Evolutionary conservation across 2,797 vertebrate species (phyloP).

Genomic region (Yasuhikotakia modesta): DNA sequence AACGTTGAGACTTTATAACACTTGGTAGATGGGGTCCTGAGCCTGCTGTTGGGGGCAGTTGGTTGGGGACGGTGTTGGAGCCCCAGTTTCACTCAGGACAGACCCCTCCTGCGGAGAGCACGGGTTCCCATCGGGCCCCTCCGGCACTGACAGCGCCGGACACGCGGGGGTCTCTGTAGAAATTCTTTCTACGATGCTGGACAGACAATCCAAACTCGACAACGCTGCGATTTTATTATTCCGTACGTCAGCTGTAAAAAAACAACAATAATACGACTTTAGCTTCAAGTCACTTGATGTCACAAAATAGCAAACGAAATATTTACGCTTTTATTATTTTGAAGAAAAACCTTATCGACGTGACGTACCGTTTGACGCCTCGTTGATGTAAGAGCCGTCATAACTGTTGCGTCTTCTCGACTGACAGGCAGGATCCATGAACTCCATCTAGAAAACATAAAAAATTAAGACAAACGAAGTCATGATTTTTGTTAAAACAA

Average conservation of each 20-base stretch:
- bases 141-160: conserved; percentile 70
- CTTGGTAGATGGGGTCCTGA: conserved; percentile 88
- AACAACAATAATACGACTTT: neutral
- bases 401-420: conserved; percentile 80
- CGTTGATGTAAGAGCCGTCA: conserved; percentile 81
- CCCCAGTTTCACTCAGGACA: conserved; percentile 66
- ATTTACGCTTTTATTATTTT: neutral
- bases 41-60: conserved; percentile 65
- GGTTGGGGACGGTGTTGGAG: conserved; percentile 72
- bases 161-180: conserved; percentile 85
- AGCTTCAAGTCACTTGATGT: neutral
- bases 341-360: neutral
- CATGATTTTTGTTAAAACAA: too few relatives aligned
- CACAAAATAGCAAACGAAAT: neutral
- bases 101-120: conserved; percentile 74
- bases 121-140: conserved; percentile 73
- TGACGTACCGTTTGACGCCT: conserved; percentile 82
- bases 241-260: conserved; percentile 74
- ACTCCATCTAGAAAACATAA: conserved; percentile 83
- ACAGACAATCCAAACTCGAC: conserved; percentile 94
- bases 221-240: conserved; percentile 82
- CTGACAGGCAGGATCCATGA: conserved; percentile 80
- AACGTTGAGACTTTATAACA: conserved; percentile 76
- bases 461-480: neutral
- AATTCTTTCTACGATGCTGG: conserved; percentile 97